Percentiles rank a stretch among this genome's conserved stretches.
Evolutionary conservation across 2,113 vertebrate species (phyloP).

Genomic region (Diphyllodes magnificus): DNA sequence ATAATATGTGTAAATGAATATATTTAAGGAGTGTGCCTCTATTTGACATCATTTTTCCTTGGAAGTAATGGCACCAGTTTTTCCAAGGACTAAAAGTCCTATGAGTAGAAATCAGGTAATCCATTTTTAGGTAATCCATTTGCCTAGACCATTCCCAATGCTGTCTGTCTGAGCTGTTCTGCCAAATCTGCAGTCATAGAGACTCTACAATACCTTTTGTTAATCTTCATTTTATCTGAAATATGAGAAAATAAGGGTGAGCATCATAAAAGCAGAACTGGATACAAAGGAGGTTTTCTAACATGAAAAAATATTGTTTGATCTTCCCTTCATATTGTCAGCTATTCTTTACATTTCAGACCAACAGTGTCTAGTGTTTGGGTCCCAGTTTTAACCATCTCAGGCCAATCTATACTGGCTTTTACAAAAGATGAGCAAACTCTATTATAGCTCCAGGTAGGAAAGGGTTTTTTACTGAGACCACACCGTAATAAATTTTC

Average conservation of each 20-base stretch:
- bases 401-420: background rate
- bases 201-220: background rate
- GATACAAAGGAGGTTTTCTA: background rate
- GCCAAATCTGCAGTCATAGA: background rate
- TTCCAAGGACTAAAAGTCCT: background rate
- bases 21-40: background rate
- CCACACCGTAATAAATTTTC: background rate
- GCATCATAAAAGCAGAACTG: background rate
- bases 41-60: background rate
- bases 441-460: background rate
- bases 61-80: background rate
- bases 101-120: background rate
- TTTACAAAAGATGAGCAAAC: background rate
- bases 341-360: background rate
- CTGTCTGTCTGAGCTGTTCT: background rate
- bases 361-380: background rate
- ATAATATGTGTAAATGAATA: background rate
- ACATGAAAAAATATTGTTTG: background rate
- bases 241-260: background rate
- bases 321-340: background rate
- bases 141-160: background rate
- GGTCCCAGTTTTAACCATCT: background rate
- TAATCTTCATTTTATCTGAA: background rate
- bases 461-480: background rate
- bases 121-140: background rate